Conservation (phyloP, 1,140 invertebrate genomes). For the Archivesica marissinica region DNA sequence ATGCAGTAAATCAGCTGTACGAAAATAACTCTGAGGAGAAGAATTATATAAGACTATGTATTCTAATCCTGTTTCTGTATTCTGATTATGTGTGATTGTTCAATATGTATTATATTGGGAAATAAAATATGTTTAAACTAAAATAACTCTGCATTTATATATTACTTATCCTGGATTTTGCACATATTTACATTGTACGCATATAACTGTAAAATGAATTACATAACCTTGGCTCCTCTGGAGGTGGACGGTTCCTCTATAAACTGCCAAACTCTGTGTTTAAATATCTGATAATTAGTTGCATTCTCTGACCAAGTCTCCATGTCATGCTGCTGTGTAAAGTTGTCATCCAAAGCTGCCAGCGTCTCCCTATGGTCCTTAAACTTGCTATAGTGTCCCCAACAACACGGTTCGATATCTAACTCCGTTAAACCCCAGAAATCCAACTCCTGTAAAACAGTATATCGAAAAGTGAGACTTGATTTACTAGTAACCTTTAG, state of each 20-base stretch:
- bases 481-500: too few relatives aligned
- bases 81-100: too few relatives aligned
- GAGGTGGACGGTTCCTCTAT: conserved; percentile 80
- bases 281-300: conserved; percentile 71
- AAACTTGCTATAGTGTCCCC: conserved; percentile 82
- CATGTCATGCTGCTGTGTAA: conserved; percentile 73
- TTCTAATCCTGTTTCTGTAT: too few relatives aligned
- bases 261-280: conserved; percentile 79
- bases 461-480: not conserved
- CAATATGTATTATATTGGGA: too few relatives aligned
- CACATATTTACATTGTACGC: too few relatives aligned
- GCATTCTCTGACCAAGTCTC: conserved; percentile 73
- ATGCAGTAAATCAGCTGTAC: too few relatives aligned
- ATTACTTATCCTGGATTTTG: too few relatives aligned
- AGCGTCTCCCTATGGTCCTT: conserved; percentile 81
- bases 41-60: too few relatives aligned
- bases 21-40: too few relatives aligned
- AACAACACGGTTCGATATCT: conserved; percentile 83
- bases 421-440: conserved; percentile 82
- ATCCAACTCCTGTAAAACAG: conserved; percentile 76
- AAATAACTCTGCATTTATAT: too few relatives aligned
- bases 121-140: too few relatives aligned
- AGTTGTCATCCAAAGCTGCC: conserved; percentile 81
- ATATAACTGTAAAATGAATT: not conserved
- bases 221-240: conserved; percentile 79